A percentile compares a stretch with the other conserved stretches of the same genome.
Evolutionary conservation across 1,140 invertebrate species (phyloP).

Genomic region (Pseudomyrmex dendroicus): DNA sequence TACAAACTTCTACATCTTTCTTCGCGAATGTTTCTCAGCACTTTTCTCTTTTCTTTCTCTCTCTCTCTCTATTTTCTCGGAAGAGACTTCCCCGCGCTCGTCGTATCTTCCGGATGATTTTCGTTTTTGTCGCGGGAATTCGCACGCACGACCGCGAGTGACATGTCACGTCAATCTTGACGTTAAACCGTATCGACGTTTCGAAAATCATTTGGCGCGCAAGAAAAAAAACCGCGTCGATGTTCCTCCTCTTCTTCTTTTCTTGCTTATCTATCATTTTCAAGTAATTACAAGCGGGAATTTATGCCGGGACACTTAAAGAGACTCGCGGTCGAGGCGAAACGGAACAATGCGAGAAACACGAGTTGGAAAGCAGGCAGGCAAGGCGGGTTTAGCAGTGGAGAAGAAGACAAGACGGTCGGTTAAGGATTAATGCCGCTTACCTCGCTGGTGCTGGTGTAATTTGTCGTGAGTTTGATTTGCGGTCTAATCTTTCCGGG

Average conservation of each 20-base stretch:
- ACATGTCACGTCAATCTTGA: constrained; percentile 35
- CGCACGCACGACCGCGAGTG: not conserved
- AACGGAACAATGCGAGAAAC: constrained; percentile 41
- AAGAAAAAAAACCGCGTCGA: not conserved
- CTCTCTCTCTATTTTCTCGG: constrained; percentile 2
- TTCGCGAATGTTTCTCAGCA: not conserved
- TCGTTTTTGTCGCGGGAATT: constrained; percentile 35
- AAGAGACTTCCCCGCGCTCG: not conserved
- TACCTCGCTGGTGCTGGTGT: constrained; percentile 86
- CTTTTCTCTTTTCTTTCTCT: not conserved
- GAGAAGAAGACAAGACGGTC: not conserved
- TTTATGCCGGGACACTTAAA: constrained; percentile 27
- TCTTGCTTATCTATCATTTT: not conserved
- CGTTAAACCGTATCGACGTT: constrained; percentile 38
- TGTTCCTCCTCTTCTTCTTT: not conserved
- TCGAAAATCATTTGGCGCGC: constrained; percentile 21
- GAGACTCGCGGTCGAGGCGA: constrained; percentile 2
- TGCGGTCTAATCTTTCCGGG: constrained; percentile 85
- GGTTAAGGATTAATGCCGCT: constrained; percentile 72
- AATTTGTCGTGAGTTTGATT: constrained; percentile 85
- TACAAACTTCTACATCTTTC: constrained; percentile 10
- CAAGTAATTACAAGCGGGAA: constrained; percentile 44
- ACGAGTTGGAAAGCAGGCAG: constrained; percentile 10
- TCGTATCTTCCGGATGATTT: constrained; percentile 36
- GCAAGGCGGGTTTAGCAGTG: not conserved